A percentile compares a stretch with the other conserved stretches of the same genome.
Conservation (phyloP, 2,113 vertebrate species). For the Tupaia tana region DNA sequence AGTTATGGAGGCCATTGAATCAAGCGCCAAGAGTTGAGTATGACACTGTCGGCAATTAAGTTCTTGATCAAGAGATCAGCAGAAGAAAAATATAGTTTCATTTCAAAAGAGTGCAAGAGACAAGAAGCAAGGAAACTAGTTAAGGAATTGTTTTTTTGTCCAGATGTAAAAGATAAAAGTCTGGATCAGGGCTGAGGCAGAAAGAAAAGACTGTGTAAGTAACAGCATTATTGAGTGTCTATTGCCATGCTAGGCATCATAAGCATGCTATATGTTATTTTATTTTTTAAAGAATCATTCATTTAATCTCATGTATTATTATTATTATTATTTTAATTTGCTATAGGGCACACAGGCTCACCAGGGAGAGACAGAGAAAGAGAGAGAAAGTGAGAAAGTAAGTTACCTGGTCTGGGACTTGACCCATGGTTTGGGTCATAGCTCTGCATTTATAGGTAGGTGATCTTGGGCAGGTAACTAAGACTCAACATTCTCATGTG, state of each 20-base stretch:
- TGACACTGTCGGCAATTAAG: not conserved
- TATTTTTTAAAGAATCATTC: too few species aligned
- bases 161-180: not conserved
- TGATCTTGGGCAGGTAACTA: not conserved
- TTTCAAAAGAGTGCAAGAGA: not conserved
- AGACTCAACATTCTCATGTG: not conserved
- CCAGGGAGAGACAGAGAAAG: too few species aligned
- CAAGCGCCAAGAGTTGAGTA: not conserved
- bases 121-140: not conserved
- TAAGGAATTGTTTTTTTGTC: not conserved
- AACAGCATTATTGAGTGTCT: not conserved
- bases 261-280: not conserved
- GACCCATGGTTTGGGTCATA: not conserved
- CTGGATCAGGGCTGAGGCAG: not conserved
- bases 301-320: too few species aligned
- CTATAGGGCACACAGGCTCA: too few species aligned
- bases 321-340: too few species aligned
- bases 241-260: not conserved
- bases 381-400: too few species aligned
- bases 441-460: not conserved
- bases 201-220: not conserved
- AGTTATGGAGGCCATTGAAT: not conserved
- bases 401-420: too few species aligned
- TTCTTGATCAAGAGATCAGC: not conserved
- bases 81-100: not conserved